Conservation (phyloP, 2,888 invertebrate species). For the Netelia inedita region DNA sequence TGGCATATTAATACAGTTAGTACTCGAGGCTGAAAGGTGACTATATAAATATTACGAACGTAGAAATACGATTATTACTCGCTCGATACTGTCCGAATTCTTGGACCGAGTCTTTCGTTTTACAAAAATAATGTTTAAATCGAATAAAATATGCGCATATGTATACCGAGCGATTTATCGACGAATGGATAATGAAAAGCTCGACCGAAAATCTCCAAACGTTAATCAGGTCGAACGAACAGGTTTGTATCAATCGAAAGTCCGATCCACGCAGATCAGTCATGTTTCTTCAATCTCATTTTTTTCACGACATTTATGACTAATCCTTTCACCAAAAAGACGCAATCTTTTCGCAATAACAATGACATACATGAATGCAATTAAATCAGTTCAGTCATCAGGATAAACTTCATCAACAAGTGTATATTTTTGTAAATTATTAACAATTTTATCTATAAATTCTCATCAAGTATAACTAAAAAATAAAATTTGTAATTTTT, state of each 20-base stretch:
- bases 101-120: neutral
- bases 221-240: neutral
- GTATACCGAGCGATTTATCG: neutral
- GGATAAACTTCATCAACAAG: slow-evolving; percentile 11
- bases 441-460: neutral
- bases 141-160: neutral
- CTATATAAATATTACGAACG: slow-evolving; percentile 18
- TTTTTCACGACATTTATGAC: neutral
- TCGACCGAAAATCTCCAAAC: neutral
- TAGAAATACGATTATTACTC: slow-evolving; percentile 2
- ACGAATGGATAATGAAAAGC: neutral
- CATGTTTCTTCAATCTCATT: neutral
- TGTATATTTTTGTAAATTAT: slow-evolving; percentile 1
- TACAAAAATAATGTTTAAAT: neutral
- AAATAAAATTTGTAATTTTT: neutral
- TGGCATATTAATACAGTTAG: neutral
- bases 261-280: no score
- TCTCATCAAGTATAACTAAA: neutral
- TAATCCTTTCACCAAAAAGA: neutral
- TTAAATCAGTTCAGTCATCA: slow-evolving; percentile 39
- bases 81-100: neutral
- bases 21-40: slow-evolving; percentile 27
- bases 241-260: neutral
- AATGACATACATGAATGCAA: slow-evolving; percentile 36
- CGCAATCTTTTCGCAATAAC: slow-evolving; percentile 36